Evolutionary conservation across 1,140 invertebrate species (phyloP).

Genomic region (Zaprionus taronus): DNA sequence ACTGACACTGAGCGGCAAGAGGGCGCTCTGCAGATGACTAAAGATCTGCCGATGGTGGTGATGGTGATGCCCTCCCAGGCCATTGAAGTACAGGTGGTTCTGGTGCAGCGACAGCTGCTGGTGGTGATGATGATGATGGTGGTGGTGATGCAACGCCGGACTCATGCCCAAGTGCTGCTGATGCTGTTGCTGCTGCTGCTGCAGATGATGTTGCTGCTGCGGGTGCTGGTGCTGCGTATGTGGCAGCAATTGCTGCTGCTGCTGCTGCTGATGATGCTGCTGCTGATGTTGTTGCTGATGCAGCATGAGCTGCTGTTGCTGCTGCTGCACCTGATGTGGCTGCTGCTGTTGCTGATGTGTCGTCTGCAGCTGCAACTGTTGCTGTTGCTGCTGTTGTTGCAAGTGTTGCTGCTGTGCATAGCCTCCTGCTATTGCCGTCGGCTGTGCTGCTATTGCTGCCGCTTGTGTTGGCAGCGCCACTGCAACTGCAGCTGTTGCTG

Average conservation of each 20-base stretch:
- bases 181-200: slow-evolving; percentile 35
- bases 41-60: slow-evolving; percentile 82
- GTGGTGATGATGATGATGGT: slow-evolving; percentile 80
- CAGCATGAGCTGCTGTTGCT: slow-evolving; percentile 18
- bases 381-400: slow-evolving; percentile 44
- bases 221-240: slow-evolving; percentile 41
- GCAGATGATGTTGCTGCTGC: slow-evolving; percentile 52
- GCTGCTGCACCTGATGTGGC: slow-evolving; percentile 25
- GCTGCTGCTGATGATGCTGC: slow-evolving; percentile 39
- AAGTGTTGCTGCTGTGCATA: slow-evolving; percentile 42
- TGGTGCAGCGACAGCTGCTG: slow-evolving; percentile 82
- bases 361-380: slow-evolving; percentile 31
- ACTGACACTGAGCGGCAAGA: slow-evolving; percentile 82
- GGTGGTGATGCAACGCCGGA: slow-evolving; percentile 69
- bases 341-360: slow-evolving; percentile 49
- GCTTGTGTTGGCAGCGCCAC: slow-evolving; percentile 46
- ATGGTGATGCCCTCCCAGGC: slow-evolving; percentile 69
- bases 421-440: slow-evolving; percentile 37
- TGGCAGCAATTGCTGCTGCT: slow-evolving; percentile 34
- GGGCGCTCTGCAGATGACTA: slow-evolving; percentile 80
- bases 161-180: slow-evolving; percentile 55
- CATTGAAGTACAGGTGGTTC: slow-evolving; percentile 83
- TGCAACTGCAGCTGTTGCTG: slow-evolving; percentile 53
- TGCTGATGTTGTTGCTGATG: slow-evolving; percentile 25
- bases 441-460: slow-evolving; percentile 46